A percentile compares a stretch with the other conserved stretches of the same genome.
These are phyloP conservation scores for Tinea trinotella DNA, from an alignment of 2,888 invertebrate species.

Conservation along the genomic window DNA sequence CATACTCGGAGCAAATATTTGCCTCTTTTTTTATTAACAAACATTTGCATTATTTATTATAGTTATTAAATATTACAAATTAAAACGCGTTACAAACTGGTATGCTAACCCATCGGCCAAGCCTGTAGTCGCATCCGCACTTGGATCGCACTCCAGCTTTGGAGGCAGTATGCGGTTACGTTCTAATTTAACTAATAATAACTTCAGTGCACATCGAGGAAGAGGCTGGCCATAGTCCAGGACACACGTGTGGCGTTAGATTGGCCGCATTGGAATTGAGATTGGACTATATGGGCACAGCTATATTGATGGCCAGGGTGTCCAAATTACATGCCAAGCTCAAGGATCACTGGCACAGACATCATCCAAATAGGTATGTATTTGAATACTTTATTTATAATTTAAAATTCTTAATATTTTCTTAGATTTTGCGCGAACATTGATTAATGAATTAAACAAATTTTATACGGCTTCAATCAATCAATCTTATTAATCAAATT, in stretches of 20 bases:
- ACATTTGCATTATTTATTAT: no score
- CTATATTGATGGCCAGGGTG: slow-evolving; percentile 91
- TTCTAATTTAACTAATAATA: not conserved
- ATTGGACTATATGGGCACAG: slow-evolving; percentile 98
- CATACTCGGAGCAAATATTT: no score
- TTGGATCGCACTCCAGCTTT: not conserved
- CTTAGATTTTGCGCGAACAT: no score
- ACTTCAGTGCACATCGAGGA: slow-evolving; percentile 86
- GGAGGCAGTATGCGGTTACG: not conserved
- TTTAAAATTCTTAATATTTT: no score
- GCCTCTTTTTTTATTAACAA: no score
- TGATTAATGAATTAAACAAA: no score
- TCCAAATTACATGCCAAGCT: slow-evolving; percentile 85
- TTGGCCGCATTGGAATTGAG: slow-evolving; percentile 90
- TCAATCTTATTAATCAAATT: no score
- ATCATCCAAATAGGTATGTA: slow-evolving; percentile 6
- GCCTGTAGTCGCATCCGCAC: not conserved
- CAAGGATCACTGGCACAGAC: slow-evolving; percentile 83
- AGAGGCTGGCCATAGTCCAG: slow-evolving; percentile 91
- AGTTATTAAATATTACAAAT: no score
- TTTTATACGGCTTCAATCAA: no score
- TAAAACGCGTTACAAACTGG: no score
- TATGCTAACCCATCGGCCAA: no score
- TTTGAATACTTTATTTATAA: no score
- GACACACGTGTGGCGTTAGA: slow-evolving; percentile 86